These are phyloP conservation scores for Caenorhabditis becei DNA, from an alignment of 2,888 invertebrate genomes.

Conservation along the genomic window DNA sequence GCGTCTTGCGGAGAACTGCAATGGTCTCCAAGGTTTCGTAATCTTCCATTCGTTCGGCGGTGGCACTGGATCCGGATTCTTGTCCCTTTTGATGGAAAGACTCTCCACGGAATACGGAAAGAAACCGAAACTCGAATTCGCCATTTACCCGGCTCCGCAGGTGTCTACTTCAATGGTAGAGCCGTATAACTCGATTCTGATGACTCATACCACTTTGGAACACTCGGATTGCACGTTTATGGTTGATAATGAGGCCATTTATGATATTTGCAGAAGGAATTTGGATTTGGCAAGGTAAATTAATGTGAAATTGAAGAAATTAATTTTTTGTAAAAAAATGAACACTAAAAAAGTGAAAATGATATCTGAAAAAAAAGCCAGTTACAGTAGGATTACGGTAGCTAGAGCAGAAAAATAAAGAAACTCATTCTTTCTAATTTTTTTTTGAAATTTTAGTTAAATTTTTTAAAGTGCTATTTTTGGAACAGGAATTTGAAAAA, in stretches of 20 bases:
- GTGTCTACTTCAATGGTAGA: slow-evolving; percentile 89
- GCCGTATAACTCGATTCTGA: slow-evolving; percentile 95
- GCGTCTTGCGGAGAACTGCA: slow-evolving; percentile 87
- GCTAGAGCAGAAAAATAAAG: no score
- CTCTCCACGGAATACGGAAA: slow-evolving; percentile 91
- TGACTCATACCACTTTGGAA: slow-evolving; percentile 94
- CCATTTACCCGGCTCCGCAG: slow-evolving; percentile 92
- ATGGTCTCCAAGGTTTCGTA: slow-evolving; percentile 88
- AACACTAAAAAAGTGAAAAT: no score
- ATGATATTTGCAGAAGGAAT: slow-evolving; percentile 91
- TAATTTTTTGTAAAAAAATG: no score
- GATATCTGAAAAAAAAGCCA: no score
- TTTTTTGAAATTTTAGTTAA: no score
- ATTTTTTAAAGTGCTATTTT: no score
- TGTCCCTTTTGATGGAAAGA: slow-evolving; percentile 91
- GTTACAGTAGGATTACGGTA: no score
- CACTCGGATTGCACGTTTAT: slow-evolving; percentile 97
- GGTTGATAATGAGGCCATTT: slow-evolving; percentile 86
- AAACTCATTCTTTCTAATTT: no score
- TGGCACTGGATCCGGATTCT: slow-evolving; percentile 92
- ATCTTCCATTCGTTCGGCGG: slow-evolving; percentile 93
- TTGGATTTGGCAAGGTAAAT: slow-evolving; percentile 84
- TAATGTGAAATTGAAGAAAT: background rate
- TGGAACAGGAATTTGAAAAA: no score
- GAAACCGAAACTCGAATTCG: slow-evolving; percentile 91